Evolutionary conservation across 1,140 invertebrate genomes (phyloP).

Genomic region (Pseudoatta argentina): DNA sequence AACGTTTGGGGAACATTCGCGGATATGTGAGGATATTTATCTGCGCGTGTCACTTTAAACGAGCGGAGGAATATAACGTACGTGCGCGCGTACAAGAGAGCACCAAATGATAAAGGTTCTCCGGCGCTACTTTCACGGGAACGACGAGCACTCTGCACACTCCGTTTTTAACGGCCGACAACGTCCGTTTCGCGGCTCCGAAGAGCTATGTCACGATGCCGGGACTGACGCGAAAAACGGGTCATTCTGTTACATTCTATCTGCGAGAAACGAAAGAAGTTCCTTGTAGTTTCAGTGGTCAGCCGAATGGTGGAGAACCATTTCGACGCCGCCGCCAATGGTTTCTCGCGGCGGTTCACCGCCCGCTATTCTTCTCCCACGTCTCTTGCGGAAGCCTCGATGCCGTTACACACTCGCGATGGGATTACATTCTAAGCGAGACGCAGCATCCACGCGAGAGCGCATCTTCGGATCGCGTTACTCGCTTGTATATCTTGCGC

Average conservation of each 20-base stretch:
- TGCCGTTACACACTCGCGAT: constrained; percentile 26
- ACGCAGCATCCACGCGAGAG: constrained; percentile 31
- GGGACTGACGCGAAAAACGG: constrained; percentile 30
- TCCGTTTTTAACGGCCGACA: constrained; percentile 45
- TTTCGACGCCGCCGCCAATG: constrained; percentile 57
- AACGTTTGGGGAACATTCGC: constrained; percentile 45
- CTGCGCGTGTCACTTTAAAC: constrained; percentile 60
- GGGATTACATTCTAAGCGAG: constrained; percentile 58
- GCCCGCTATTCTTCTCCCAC: constrained; percentile 53
- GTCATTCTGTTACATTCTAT: constrained; percentile 39
- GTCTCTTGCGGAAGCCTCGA: constrained; percentile 46
- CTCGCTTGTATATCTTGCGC: constrained; percentile 7
- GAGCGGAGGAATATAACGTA: constrained; percentile 27
- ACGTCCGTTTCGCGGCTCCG: constrained; percentile 38
- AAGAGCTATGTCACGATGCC: constrained; percentile 36
- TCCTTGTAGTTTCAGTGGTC: constrained; percentile 46
- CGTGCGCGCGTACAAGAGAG: constrained; percentile 26
- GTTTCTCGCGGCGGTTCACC: constrained; percentile 50
- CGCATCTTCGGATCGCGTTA: constrained; percentile 42
- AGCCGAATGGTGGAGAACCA: constrained; percentile 37
- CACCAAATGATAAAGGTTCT: constrained; percentile 39
- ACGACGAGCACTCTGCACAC: constrained; percentile 22
- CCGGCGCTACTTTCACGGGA: constrained; percentile 36
- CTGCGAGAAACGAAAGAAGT: constrained; percentile 7
- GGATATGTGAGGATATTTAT: constrained; percentile 50